Conservation (phyloP, 2,113 vertebrate genomes). For the Larimichthys crocea region DNA sequence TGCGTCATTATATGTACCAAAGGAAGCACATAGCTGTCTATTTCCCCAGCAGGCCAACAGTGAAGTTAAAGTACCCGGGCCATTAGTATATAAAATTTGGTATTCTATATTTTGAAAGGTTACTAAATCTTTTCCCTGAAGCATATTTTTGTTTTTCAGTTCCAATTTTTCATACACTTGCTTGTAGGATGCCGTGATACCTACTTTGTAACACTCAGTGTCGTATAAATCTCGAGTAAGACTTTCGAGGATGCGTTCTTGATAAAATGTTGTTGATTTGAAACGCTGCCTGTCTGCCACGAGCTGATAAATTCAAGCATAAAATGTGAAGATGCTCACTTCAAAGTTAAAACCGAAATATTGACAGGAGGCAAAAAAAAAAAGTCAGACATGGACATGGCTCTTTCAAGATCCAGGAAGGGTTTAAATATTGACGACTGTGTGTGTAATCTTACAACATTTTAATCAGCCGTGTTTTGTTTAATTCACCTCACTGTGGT, state of each 20-base stretch:
- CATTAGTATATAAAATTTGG: too few relatives aligned
- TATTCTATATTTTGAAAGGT: neutral
- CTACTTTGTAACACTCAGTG: neutral
- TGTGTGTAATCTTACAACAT: neutral
- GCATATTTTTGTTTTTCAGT: neutral
- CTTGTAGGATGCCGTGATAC: neutral
- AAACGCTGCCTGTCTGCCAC: slow-evolving; percentile 23
- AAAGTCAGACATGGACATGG: neutral
- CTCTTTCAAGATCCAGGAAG: neutral
- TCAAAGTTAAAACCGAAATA: slow-evolving; percentile 46
- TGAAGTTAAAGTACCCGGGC: neutral
- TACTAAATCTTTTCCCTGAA: neutral
- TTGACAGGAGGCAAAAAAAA: neutral
- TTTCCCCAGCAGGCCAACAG: neutral
- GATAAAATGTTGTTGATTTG: slow-evolving; percentile 45
- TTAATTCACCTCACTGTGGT: slow-evolving; percentile 30
- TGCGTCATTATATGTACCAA: neutral
- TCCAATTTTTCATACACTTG: neutral
- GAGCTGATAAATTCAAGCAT: slow-evolving; percentile 44
- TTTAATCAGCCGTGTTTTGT: slow-evolving; percentile 52
- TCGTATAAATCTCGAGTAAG: slow-evolving; percentile 7
- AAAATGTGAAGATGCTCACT: slow-evolving; percentile 30
- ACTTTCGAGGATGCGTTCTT: slow-evolving; percentile 2
- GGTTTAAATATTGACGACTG: neutral
- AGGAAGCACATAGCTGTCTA: neutral